Base-by-base conservation (phyloP, 2,797 vertebrate species). In the Chelonia mydas region DNA sequence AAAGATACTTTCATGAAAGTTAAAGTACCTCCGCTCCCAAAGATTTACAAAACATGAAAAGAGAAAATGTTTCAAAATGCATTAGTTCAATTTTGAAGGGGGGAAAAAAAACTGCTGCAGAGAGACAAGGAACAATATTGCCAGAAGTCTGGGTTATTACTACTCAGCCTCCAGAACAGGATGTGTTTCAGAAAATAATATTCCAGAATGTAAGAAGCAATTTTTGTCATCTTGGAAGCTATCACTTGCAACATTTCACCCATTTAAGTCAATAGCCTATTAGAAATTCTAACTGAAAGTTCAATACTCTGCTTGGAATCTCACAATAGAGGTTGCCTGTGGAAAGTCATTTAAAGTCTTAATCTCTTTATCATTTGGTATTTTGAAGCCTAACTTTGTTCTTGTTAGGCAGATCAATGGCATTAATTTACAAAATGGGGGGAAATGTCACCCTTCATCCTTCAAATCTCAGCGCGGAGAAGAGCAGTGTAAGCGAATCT, bases 231-330 rank as follows among this genome's bases (percentile, higher is more conserved):
- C 98, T 98, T 98, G 98, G 98, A 97, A 98, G 98, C 98, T 97
- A 98, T 98, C 97, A 97, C 98, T 98, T 98, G 99, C 98, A 99
- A 99, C 98, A 98, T 99, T 99, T 99, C 99, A 99, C 99, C 98
- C 98, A 99, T 99, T 99, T 98, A 98, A 99, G 99, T 99, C 99
- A 99, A 99, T 99, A 99, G 98, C 96, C 98, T 98, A 99, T 99
- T 99, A 99, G 99, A 99, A 99, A 99, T 99, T 99, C 99, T 99
- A 99, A 99, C 99, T 99, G 99, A 98, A 99, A 99, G 99, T 99
- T 99, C 99, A 99, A 99, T 99, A 99, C 98, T 98, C 98, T 98
- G 98, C 98, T 98, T 98, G 98, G 98, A 98, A 98, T 98, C 98
- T 98, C 97, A 98, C 98, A 98, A 98, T 99, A 98, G 98, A 99